Evolutionary conservation across 2,797 vertebrate genomes (phyloP), one percentile per base, ranked within the genome.

Genomic region (Phataginus tetradactyla): DNA sequence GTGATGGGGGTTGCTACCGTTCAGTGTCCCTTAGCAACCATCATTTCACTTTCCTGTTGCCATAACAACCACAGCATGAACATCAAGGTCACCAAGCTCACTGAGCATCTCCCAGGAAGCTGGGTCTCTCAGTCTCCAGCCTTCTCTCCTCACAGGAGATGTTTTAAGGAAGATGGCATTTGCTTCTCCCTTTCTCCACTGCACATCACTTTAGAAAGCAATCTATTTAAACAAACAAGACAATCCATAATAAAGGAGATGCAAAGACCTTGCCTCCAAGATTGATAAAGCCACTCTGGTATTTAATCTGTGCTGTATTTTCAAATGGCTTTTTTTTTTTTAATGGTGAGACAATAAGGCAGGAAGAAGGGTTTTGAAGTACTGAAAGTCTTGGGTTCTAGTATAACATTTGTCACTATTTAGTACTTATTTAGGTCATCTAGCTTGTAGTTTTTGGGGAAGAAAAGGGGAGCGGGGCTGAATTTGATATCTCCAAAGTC

Each of bases 1-100:
- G 96, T 96, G 97, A 97, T 94, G 96, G 97, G 98, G 97, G 98
- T 91, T 96, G 97, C 96, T 96, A 98, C 95, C 90, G 97, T 98
- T 98, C 97, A 96, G 91, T 93, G 95, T 98, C 98, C 98, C 98
- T 98, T 99, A 98, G 98, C 98, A 98, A 98, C 98, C 98, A 94
- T 78, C 91, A 98, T 98, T 98, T 98, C 72, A 94, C 98, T 98
- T 97, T 95, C 95, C 95, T 97, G 99, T 99, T 99, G 98, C 99
- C 99, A 99, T 99, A 99, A 99, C 98, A 99, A 99, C 99, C 74
- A 93, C 27, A 91, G 98, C 97, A 94, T 97, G 98, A 98, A 98
- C 98, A 99, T 99, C 99, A 99, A 99, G 99, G 99, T 99, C 99
- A 98, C 96, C 96, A 95, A 97, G 98, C 98, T 98, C 97, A 97